These are phyloP conservation scores for Nibea albiflora DNA, from an alignment of 2,113 vertebrate species.

Conservation along the genomic window DNA sequence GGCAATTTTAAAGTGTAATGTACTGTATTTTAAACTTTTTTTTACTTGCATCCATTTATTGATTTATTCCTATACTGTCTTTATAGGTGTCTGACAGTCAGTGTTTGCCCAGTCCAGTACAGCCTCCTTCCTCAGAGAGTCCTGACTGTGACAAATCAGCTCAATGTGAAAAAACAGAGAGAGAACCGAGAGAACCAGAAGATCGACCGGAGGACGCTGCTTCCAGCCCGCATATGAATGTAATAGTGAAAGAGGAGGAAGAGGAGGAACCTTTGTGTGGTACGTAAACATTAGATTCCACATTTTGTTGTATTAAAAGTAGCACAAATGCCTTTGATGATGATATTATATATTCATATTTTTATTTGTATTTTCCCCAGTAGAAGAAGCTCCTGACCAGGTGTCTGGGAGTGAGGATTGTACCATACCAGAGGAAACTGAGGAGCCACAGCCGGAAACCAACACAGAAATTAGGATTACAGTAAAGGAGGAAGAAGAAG, in stretches of 20 bases:
- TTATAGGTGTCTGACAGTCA: conserved; percentile 40
- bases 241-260: conserved; percentile 77
- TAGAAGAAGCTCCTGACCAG: conserved; percentile 46
- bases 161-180: conserved; percentile 11
- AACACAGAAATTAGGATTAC: conserved; percentile 60
- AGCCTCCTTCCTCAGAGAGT: conserved; percentile 20
- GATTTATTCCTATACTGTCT: conserved; percentile 1
- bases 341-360: not conserved
- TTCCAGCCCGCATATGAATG: conserved; percentile 67
- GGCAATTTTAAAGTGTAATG: not conserved
- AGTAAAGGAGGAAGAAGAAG: conserved; percentile 76
- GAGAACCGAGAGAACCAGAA: not conserved
- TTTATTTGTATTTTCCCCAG: conserved; percentile 10
- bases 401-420: conserved; percentile 39
- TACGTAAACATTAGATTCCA: conserved; percentile 33
- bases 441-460: conserved; percentile 48
- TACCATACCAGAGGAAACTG: conserved; percentile 11
- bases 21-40: not conserved
- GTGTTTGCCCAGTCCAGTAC: conserved; percentile 4
- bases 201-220: not conserved
- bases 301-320: not conserved
- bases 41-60: not conserved
- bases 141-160: conserved; percentile 34
- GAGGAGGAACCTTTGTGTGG: conserved; percentile 75
- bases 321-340: not conserved